Evolutionary conservation across 2,797 vertebrate species (phyloP).

Genomic region (Hippopotamyrus pictus): DNA sequence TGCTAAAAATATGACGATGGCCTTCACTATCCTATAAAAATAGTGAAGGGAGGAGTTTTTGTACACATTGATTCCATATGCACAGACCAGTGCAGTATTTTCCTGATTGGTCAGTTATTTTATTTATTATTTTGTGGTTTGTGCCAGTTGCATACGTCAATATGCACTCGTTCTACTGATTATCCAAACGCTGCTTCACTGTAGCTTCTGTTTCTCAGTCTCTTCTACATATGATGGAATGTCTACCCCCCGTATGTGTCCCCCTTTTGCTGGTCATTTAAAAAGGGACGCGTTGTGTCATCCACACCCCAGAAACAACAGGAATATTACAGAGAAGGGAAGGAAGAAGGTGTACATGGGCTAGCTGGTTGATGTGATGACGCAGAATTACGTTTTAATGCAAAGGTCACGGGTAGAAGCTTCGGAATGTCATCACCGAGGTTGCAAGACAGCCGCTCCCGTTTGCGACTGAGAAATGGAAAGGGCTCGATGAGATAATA

Average conservation of each 20-base stretch:
- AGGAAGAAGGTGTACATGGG: not conserved
- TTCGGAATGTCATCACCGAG: not conserved
- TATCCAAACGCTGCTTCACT: not conserved
- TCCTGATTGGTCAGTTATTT: not conserved
- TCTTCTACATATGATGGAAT: not conserved
- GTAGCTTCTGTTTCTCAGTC: not conserved
- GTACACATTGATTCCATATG: not conserved
- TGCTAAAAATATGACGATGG: not conserved
- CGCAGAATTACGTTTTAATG: not conserved
- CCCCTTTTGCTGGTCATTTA: not conserved
- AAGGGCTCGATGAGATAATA: constrained; percentile 44
- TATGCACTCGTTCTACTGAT: not conserved
- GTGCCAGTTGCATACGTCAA: not conserved
- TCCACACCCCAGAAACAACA: not conserved
- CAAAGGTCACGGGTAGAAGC: not conserved
- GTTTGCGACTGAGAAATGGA: not conserved
- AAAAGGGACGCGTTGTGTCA: not conserved
- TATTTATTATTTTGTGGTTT: not conserved
- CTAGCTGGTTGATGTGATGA: not conserved
- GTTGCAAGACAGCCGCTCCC: constrained; percentile 19
- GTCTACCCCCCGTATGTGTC: not conserved
- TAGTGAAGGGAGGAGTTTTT: not conserved
- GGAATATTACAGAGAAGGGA: not conserved
- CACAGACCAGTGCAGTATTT: not conserved
- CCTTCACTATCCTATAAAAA: not conserved